Base-by-base conservation (phyloP, 2,888 invertebrate species). In the Sinhomidia bicolor region DNA sequence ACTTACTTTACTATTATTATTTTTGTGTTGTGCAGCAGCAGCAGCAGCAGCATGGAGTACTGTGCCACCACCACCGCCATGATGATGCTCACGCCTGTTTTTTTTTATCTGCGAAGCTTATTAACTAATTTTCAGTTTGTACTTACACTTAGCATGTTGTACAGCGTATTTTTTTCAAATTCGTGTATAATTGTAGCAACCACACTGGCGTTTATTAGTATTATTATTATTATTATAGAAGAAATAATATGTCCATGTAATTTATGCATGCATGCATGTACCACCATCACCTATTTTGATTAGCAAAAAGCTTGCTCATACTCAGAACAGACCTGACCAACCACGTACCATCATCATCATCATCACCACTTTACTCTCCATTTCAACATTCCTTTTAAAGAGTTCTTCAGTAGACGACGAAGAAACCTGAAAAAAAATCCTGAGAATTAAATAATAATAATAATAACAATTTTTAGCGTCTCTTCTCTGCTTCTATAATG, bases 361-460 rank as follows among this genome's bases (percentile, higher is more conserved):
- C n/a, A n/a, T n/a, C n/a, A n/a, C n/a, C n/a, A n/a, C n/a, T n/a
- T n/a, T n/a, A n/a, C 71, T 86, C 65, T 86, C 65, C 23, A 68
- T 85, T 86, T 86, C 80, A 54, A 54, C 54, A 71, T 80, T 80
- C 80, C 80, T 86, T 86, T 86, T 79, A 41, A 51, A 80, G 80
- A 79, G 71, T 51, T 23, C 7, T 20, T 32, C 23, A 32, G 6
- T 57, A 32, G 20, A 54, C 9, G 57, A 51, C 6, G 6, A 0
- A 29, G 57, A 78, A 29, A n/a, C 29, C 10, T 29, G n/a, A 78
- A 32, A 29, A 29, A 51, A 51, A n/a, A 20, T n/a, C n/a, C 7
- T 17, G 41, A 74, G 44, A 23, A 62, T 62, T 62, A 36, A 41
- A 36, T 68, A n/a, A 68, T 1, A 65, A 29, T 9, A 2, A 17